Base-by-base conservation (phyloP, 2,113 vertebrate genomes). In the Camelus bactrianus region DNA sequence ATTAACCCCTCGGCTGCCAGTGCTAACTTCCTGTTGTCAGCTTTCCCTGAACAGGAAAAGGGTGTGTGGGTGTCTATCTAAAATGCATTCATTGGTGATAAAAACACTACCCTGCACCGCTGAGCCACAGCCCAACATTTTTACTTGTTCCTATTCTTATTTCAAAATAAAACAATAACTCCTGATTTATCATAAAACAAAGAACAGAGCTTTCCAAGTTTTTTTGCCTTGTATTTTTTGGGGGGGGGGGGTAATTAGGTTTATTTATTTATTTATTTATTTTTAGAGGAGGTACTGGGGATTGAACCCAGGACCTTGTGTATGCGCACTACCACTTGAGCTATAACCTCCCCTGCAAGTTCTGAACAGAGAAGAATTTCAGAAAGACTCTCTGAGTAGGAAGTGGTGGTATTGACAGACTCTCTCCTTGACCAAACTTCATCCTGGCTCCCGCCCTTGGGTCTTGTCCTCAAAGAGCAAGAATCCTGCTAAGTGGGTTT, bases 1-100 rank as follows among this genome's bases (percentile, higher is more conserved):
- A 14, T 94, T 96, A 93, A 96, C 95, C 42, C 30, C 16, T 79
- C 81, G 50, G 60, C 50, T 89, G 77, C 84, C 85, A 64, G 38
- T 4, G 28, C 65, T 15, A 10, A 50, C 12, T 52, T 69, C n/a
- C 62, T 35, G 2, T 12, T 17, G 35, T 38, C 26, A 35, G 24
- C 17, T 88, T 35, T 81, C 56, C 24, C 11, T 58, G 58, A 38
- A 24, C 67, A 16, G 64, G 88, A 77, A 83, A 69, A 62, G 42
- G 1, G 4, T 35, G 15, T 62, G 50, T 52, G 35, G 15, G 19
- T 32, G 14, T 79, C 12, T 85, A 69, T 26, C 13, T 46, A 58
- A 80, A 32, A 35, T 11, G 4, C 13, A 52, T 30, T 81, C 24
- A 48, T 10, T 72, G 54, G 32, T 80, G 42, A 46, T 0, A 72